phyloP scores from a whole-genome alignment of 2,113 vertebrate genomes.

The Ifrita kowaldi region DNA sequence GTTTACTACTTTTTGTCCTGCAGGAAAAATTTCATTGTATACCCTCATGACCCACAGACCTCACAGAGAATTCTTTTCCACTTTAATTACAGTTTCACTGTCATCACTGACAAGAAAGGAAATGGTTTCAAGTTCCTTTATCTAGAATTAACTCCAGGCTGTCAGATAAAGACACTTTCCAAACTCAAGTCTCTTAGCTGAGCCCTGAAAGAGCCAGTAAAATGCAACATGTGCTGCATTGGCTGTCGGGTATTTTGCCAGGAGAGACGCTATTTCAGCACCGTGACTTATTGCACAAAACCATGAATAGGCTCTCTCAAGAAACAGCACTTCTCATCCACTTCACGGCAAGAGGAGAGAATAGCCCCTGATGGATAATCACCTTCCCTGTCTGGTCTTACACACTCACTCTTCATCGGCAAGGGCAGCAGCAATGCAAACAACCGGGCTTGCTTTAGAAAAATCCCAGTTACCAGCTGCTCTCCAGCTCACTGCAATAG shows the following conservation, averaged over 20 bases:
- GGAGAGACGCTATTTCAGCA: not conserved
- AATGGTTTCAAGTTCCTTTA: not conserved
- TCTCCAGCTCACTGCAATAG: not conserved
- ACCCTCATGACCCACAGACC: not conserved
- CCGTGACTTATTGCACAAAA: not conserved
- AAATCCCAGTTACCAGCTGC: not conserved
- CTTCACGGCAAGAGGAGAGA: not conserved
- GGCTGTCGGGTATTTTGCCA: not conserved
- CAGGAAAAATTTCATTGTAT: not conserved
- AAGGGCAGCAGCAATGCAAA: not conserved
- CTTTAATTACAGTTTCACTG: not conserved
- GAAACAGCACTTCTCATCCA: not conserved
- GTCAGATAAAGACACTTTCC: not conserved
- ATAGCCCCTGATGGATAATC: not conserved
- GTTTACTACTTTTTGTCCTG: not conserved
- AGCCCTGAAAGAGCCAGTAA: not conserved
- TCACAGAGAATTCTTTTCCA: not conserved
- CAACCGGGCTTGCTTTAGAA: not conserved
- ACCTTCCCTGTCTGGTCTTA: not conserved
- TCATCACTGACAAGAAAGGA: not conserved
- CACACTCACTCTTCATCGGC: not conserved
- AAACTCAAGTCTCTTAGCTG: not conserved
- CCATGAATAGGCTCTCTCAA: not conserved
- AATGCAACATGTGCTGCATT: fast-evolving
- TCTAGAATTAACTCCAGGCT: not conserved